phyloP scores from a whole-genome alignment of 2,113 vertebrate genomes.

The Pterocles gutturalis region DNA sequence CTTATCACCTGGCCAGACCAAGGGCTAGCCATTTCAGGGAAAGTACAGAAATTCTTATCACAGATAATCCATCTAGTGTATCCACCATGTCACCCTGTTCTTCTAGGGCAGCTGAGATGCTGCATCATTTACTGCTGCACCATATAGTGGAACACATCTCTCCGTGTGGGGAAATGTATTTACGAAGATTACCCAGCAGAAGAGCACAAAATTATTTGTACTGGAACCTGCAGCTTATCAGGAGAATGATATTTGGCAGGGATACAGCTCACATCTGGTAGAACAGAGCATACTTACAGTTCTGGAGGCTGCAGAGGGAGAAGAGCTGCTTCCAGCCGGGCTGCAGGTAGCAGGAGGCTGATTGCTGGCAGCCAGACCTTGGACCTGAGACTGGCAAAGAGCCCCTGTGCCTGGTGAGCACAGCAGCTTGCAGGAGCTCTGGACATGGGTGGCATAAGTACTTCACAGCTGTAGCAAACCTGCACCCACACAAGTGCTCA shows the following conservation, averaged over 20 bases:
- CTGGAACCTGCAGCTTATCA: conserved; percentile 1
- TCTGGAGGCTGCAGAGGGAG: not conserved
- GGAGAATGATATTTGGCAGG: not conserved
- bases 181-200: not conserved
- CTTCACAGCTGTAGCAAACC: not conserved
- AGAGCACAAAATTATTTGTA: not conserved
- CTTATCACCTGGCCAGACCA: not conserved
- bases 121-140: not conserved
- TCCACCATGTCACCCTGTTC: not conserved
- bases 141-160: not conserved
- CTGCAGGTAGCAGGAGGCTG: not conserved
- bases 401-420: not conserved
- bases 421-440: not conserved
- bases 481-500: not conserved
- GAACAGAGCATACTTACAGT: not conserved
- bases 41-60: not conserved
- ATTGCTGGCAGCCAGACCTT: not conserved
- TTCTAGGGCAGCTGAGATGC: not conserved
- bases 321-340: not conserved
- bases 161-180: not conserved
- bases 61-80: not conserved
- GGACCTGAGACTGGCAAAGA: not conserved
- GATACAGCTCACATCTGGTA: not conserved
- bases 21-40: not conserved
- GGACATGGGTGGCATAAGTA: not conserved